Conservation (phyloP, 2,888 invertebrate species). For the Plusia festucae region DNA sequence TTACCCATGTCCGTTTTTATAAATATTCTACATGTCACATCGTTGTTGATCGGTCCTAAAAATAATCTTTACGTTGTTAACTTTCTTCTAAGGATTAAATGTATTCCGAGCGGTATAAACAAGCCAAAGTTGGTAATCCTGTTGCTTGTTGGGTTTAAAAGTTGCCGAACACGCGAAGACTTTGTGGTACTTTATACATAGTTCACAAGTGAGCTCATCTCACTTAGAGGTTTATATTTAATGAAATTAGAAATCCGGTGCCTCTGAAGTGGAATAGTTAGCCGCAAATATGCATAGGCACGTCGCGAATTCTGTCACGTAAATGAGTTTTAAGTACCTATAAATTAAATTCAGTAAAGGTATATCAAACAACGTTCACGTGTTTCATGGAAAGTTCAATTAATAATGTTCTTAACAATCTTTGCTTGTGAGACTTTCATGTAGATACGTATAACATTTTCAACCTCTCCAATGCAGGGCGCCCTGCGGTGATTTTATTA, state of each 20-base stretch:
- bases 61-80: slow-evolving; percentile 36
- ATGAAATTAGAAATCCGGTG: background rate
- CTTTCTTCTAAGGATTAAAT: slow-evolving; percentile 33
- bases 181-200: slow-evolving; percentile 12
- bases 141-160: slow-evolving; percentile 41
- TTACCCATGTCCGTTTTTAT: slow-evolving; percentile 14
- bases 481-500: slow-evolving; percentile 2
- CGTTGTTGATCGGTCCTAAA: background rate
- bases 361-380: background rate
- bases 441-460: background rate
- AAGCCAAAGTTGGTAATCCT: slow-evolving; percentile 34
- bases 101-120: slow-evolving; percentile 27
- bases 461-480: background rate
- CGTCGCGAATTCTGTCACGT: slow-evolving; percentile 4
- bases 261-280: background rate
- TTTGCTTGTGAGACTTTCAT: background rate
- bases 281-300: slow-evolving; percentile 2
- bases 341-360: background rate
- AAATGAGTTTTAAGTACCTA: background rate
- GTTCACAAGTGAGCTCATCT: slow-evolving; percentile 24
- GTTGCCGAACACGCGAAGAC: slow-evolving; percentile 17
- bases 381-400: background rate
- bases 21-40: background rate
- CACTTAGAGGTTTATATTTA: slow-evolving; percentile 2
- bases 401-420: slow-evolving; percentile 2